Base-by-base conservation (phyloP, 2,113 vertebrate species). In the Chionis minor region DNA sequence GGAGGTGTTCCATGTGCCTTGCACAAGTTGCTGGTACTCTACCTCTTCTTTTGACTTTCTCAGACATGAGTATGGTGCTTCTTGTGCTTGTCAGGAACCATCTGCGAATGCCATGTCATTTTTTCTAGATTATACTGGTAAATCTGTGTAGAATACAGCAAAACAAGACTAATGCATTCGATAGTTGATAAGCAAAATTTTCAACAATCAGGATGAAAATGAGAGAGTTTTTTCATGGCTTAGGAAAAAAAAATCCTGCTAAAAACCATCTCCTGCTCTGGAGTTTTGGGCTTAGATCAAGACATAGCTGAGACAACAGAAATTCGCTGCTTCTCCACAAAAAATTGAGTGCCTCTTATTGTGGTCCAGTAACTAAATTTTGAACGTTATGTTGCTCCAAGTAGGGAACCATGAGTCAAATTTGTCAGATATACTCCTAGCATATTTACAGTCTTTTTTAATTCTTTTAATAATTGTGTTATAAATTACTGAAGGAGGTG, bases 51-150 rank as follows among this genome's bases (percentile, higher is more conserved):
- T 11, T 38, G 44, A 22, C 22, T 69, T 54, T 66, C 32, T 90
- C 33, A 51, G 17, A 14, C 7, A 2, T 9, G 27, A 44, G 40
- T 51, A 1, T 38, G 4, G 24, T 71, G 23, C 9, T 1, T 4
- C 26, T 58, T 52, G 42, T 58, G 42, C 27, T 52, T 45, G 14
- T 86, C 33, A 28, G 28, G 19, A 83, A 14, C 15, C 7, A 47
- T 22, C 20, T 61, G 12, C 38, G 26, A 77, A 69, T 63, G 8
- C 30, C 4, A 1, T 59, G 19, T 35, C 19, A 6, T 47, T 52
- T 54, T 58, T 44, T 33, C 20, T 55, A 71, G n/a, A 14, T 88
- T 30, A 33, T 59, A 22, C 28, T 28, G 4, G 4, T 44, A 56
- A 44, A n/a, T 75, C 9, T 20, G 4, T 23, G 1, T 44, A 61